Evolutionary conservation across 2,888 invertebrate genomes (phyloP), one percentile per base, ranked within the genome.

Genomic region (Acleris emargana): DNA sequence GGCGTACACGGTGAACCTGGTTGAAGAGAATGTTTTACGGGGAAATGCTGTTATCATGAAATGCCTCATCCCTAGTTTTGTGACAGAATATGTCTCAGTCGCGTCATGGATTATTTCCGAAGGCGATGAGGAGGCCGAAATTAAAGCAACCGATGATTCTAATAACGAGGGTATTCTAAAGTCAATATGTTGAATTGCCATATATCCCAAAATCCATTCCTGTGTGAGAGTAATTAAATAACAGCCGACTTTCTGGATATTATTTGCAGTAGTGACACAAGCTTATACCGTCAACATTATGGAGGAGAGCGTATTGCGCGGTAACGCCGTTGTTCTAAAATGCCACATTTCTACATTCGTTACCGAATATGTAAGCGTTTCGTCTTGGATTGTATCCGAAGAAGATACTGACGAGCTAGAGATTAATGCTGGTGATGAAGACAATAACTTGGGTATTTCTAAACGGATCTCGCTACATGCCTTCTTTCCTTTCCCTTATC

Each of bases 321-420:
- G 97, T 80, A 98, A 98, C 89, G 96, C 97, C 74, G 97, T 96
- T 76, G 96, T 97, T 87, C 94, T 97, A 81, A 97, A 97, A 94
- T 97, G 97, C 93, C 97, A 97, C 93, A 97, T 97, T 88, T 97
- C 97, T 76, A 97, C 97, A 87, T 97, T 97, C 91, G 97, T 97
- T 76, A 96, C 97, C 80, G 97, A 97, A 93, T 97, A 97, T 91
- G 97, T 97, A 80, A 94, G 94, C 85, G 97, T 97, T 74, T 95
- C 95, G 74, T 96, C 97, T 81, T 97, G 97, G 97, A 94, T 97
- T 83, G 95, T 97, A 88, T 96, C 96, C 82, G 96, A 96, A 86
- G 94, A 94, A 43, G 89, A 87, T 60, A 79, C 72, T 47, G 83
- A 87, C 71, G 84, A 87, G 74, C 89, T 92, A 81, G 93, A 88